Base-by-base conservation (phyloP, 1,140 invertebrate species). In the Aplysia californica region DNA sequence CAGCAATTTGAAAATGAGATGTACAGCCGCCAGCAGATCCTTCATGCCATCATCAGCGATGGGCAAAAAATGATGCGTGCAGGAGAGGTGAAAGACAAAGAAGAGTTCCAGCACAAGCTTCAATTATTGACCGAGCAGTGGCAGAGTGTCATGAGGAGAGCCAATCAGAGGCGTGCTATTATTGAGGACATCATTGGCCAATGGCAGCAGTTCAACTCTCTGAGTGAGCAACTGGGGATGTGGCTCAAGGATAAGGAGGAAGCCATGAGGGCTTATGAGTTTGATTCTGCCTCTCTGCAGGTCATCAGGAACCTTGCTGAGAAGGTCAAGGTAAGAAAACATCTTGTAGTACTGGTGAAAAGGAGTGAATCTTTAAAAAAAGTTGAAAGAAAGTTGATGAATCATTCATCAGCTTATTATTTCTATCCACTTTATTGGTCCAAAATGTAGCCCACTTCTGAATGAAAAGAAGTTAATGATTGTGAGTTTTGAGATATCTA, bases 141-240 rank as follows among this genome's bases (percentile, higher is more conserved):
- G 89, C 95, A 96, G 86, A 95, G 96, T 90, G 96, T 95, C 0
- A 87, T 96, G 15, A 92, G 94, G 0, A 91, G 93, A 79, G 95
- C 96, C 77, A 94, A 94, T 86, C 94, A 96, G 72, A 91, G 95
- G 78, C 95, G 96, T 82, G 91, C 91, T 55, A 93, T 89, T 56
- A 88, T 96, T 20, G 92, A 93, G 79, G 91, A 92, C 0, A 90
- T 95, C 61, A 92, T 97, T 4, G 90, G 91, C 0, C 91, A 93
- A 0, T 98, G 96, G 96, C 94, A 96, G 79, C 92, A 92, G 59
- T 97, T 97, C 87, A 93, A 94, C 83, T 90, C 92, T 61, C 93
- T 95, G 75, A 93, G 95, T 84, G 92, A 92, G 0, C 92, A 92
- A 61, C 87, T 97, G 3, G 89, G 95, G 15, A 88, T 91, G 5